A percentile compares a stretch with the other conserved stretches of the same genome.
Evolutionary conservation across 2,888 invertebrate species (phyloP).

Genomic region (Masnerella sp.): DNA sequence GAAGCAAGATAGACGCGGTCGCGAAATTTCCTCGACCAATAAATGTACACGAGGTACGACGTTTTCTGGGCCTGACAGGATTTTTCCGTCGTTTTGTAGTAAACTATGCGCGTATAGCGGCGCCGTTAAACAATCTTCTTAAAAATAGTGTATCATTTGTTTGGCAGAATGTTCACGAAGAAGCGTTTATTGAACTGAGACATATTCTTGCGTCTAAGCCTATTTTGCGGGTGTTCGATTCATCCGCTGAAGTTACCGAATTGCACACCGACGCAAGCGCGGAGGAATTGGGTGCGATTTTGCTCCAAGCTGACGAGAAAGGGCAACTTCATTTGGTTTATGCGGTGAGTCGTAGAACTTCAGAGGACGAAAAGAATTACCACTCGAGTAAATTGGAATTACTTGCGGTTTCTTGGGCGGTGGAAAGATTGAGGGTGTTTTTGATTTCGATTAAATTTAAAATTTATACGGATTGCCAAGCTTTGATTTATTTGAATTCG

Average conservation of each 20-base stretch:
- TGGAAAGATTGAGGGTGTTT: background rate
- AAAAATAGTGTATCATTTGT: background rate
- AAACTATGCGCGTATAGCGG: too few relatives aligned
- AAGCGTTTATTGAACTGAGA: constrained; percentile 6
- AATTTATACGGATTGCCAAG: background rate
- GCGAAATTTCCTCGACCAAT: too few relatives aligned
- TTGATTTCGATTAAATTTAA: background rate
- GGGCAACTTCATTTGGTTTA: background rate
- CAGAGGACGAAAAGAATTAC: background rate
- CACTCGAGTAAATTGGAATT: background rate
- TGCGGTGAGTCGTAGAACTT: background rate
- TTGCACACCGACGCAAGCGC: constrained; percentile 58
- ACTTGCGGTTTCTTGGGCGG: background rate
- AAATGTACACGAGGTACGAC: too few relatives aligned
- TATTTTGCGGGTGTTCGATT: constrained; percentile 27
- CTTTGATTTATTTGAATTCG: background rate
- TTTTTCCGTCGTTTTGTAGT: too few relatives aligned
- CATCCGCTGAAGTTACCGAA: constrained; percentile 38
- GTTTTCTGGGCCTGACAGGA: too few relatives aligned
- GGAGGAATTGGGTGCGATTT: constrained; percentile 52
- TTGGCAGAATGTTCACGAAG: constrained; percentile 4
- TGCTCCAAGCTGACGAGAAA: constrained; percentile 46
- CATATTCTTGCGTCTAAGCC: constrained; percentile 2
- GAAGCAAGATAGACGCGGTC: too few relatives aligned
- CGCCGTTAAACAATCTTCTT: background rate